Evolutionary conservation across 2,888 invertebrate genomes (phyloP).

Genomic region (Drosophila borealis): DNA sequence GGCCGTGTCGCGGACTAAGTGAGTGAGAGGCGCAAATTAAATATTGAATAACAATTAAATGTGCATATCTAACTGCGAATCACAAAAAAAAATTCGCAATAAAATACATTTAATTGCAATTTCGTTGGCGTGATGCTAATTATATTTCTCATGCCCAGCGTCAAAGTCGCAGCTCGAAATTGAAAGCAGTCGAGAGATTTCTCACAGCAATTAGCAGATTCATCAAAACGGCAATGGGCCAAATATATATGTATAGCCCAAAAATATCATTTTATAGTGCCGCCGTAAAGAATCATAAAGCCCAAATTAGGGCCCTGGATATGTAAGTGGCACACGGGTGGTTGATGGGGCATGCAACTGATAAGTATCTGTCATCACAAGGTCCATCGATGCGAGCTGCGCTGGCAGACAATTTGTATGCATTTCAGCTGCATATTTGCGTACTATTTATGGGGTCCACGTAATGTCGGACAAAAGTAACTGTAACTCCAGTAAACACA

Average conservation of each 20-base stretch:
- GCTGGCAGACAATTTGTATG: slow-evolving; percentile 54
- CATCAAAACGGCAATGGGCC: not conserved
- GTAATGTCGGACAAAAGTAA: slow-evolving; percentile 48
- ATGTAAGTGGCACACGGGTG: slow-evolving; percentile 3
- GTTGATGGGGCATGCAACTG: not conserved
- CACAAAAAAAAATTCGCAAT: slow-evolving; percentile 51
- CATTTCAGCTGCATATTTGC: slow-evolving; percentile 38
- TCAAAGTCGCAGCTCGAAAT: slow-evolving; percentile 2
- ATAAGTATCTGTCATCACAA: slow-evolving; percentile 1
- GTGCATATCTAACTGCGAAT: slow-evolving; percentile 44
- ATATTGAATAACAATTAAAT: slow-evolving; percentile 63
- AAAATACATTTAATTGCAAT: slow-evolving; percentile 49
- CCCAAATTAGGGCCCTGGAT: slow-evolving; percentile 15
- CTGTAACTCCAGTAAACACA: slow-evolving; percentile 42
- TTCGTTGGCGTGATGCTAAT: slow-evolving; percentile 62
- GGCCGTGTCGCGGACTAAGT: slow-evolving; percentile 12
- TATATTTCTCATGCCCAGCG: slow-evolving; percentile 31
- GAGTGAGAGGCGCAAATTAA: slow-evolving; percentile 15
- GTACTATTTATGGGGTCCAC: slow-evolving; percentile 53
- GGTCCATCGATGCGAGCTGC: too few species aligned
- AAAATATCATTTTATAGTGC: not conserved
- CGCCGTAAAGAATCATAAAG: slow-evolving; percentile 24
- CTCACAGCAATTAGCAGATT: slow-evolving; percentile 45
- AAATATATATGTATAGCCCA: too few species aligned
- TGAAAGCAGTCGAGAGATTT: slow-evolving; percentile 34